A percentile compares a stretch with the other conserved stretches of the same genome.
phyloP scores from a whole-genome alignment of 2,888 invertebrate genomes.

The Kryphioiulus occultus region DNA sequence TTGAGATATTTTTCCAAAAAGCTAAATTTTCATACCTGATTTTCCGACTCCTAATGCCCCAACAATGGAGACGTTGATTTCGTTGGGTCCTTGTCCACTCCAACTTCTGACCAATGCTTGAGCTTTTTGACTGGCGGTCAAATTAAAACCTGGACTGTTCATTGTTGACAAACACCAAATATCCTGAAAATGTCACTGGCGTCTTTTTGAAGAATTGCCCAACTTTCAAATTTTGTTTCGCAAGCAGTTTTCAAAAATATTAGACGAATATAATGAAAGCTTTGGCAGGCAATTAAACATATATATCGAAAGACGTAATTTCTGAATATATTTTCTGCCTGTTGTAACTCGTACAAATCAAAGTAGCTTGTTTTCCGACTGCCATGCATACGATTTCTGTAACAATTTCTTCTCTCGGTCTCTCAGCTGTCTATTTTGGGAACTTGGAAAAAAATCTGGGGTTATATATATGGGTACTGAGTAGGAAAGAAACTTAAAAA shows the following conservation, averaged over 20 bases:
- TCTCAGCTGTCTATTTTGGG: background rate
- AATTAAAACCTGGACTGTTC: background rate
- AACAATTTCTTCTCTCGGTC: background rate
- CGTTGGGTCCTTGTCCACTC: constrained; percentile 51
- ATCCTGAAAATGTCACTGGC: background rate
- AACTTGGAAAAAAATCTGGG: background rate
- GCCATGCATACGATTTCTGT: constrained; percentile 16
- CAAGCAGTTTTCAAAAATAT: background rate
- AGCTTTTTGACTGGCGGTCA: background rate
- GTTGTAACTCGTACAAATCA: background rate
- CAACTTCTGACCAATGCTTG: background rate
- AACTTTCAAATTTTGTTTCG: background rate
- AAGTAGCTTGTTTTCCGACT: background rate
- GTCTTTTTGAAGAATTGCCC: background rate
- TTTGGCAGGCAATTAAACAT: background rate
- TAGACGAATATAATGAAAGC: background rate
- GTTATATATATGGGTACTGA: background rate
- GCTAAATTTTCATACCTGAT: constrained; percentile 54
- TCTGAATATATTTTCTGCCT: background rate
- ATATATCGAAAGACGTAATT: background rate
- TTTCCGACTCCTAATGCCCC: constrained; percentile 54
- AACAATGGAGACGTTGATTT: constrained; percentile 54
- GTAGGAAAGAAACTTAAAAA: constrained; percentile 21
- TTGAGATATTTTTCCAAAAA: too few species aligned
- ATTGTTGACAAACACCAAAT: constrained; percentile 29